phyloP scores from a whole-genome alignment of 2,113 vertebrate species.

The Elaphurus davidianus region DNA sequence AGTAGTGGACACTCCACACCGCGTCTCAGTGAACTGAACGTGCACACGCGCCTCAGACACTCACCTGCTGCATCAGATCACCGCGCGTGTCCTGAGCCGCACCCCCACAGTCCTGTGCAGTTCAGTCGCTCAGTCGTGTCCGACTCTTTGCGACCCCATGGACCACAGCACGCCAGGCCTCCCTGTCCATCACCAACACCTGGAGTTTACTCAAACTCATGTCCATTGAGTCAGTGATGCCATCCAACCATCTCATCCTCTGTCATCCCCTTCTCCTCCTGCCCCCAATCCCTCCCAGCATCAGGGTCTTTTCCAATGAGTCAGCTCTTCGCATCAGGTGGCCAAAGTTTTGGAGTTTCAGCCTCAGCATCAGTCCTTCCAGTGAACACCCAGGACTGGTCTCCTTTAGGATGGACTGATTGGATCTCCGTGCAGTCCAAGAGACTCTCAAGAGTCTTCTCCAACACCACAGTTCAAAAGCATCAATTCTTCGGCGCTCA shows the following conservation, averaged over 20 bases:
- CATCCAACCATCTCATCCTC: background rate
- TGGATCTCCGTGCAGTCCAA: background rate
- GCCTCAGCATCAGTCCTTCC: background rate
- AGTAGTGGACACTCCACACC: background rate
- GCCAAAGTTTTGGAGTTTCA: background rate
- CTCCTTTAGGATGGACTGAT: background rate
- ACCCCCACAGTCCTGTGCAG: background rate
- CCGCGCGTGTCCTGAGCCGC: fast-evolving
- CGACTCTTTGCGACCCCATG: fast-evolving
- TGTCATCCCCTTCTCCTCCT: background rate
- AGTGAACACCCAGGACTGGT: fast-evolving
- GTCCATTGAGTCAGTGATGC: background rate
- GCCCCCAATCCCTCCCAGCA: background rate
- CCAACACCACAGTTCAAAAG: background rate
- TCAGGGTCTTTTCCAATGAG: background rate
- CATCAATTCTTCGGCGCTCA: fast-evolving
- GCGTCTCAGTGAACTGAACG: background rate
- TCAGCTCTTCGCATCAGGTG: background rate
- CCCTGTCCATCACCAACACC: background rate
- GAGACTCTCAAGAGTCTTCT: background rate
- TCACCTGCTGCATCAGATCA: fast-evolving
- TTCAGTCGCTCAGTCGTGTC: background rate
- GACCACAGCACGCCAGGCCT: background rate
- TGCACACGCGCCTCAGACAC: background rate
- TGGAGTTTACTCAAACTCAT: background rate